phyloP scores from a whole-genome alignment of 2,797 vertebrate genomes.

The Lophius americanus region DNA sequence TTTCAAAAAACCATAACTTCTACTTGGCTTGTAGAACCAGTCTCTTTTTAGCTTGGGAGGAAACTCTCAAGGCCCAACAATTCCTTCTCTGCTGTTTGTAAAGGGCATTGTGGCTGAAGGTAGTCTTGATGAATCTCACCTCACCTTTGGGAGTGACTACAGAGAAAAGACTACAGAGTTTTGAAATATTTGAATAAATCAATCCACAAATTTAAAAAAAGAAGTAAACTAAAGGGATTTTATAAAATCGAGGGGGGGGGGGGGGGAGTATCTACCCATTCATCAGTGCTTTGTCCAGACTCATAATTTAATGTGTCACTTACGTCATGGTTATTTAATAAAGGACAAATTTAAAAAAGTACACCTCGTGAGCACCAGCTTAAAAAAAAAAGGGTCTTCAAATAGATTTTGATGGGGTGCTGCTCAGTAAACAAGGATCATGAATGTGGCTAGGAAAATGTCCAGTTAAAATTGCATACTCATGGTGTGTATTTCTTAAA shows the following conservation, averaged over 20 bases:
- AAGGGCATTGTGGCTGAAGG: too few relatives aligned
- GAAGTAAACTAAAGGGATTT: neutral
- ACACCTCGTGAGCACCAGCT: neutral
- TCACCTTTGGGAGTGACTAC: too few relatives aligned
- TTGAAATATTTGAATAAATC: too few relatives aligned
- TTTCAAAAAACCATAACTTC: too few relatives aligned
- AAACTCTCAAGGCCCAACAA: too few relatives aligned
- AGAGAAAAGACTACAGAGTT: too few relatives aligned
- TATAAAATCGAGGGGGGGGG: neutral
- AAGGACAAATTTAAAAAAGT: neutral
- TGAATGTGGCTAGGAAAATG: neutral
- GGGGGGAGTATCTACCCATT: neutral
- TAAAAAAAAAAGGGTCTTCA: neutral
- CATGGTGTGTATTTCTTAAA: neutral
- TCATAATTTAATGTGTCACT: neutral
- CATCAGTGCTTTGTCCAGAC: neutral
- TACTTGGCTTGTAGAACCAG: too few relatives aligned
- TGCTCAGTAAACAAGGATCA: neutral
- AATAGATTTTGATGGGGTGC: neutral
- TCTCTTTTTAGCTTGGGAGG: too few relatives aligned
- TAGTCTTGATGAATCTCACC: too few relatives aligned
- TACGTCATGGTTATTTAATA: neutral
- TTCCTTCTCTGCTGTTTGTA: too few relatives aligned
- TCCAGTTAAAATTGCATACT: neutral
- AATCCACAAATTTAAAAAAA: neutral